Percentiles rank a stretch among this genome's conserved stretches.
Conservation (phyloP, 2,797 vertebrate genomes). For the Adrianichthys oophorus region DNA sequence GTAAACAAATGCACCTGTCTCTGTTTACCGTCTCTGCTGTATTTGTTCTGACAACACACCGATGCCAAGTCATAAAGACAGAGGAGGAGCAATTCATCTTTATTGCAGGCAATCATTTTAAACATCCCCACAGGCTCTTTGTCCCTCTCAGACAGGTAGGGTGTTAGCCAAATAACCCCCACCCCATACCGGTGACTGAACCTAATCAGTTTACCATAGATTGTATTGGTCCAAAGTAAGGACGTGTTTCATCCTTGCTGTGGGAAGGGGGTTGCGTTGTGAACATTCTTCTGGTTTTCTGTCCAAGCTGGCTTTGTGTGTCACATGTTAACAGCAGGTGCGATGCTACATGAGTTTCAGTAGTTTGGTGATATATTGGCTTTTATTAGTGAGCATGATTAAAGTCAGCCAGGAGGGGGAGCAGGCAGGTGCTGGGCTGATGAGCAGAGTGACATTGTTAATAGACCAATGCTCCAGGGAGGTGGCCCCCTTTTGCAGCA, state of each 20-base stretch:
- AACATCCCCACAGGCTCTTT: conserved; percentile 59
- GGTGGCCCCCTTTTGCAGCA: conserved; percentile 69
- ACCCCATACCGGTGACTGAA: conserved; percentile 1
- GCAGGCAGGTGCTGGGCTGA: conserved; percentile 78
- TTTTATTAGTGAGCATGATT: conserved; percentile 78
- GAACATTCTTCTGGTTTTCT: conserved; percentile 10
- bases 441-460: conserved; percentile 82
- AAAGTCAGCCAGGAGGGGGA: conserved; percentile 68
- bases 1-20: conserved; percentile 80
- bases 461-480: conserved; percentile 78
- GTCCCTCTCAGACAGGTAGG: conserved; percentile 48
- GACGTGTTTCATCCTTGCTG: conserved; percentile 25
- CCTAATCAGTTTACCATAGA: conserved; percentile 34
- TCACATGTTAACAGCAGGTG: conserved; percentile 61
- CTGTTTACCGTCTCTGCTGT: conserved; percentile 74
- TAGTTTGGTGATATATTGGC: conserved; percentile 74
- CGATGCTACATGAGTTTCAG: conserved; percentile 55
- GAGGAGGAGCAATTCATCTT: conserved; percentile 76
- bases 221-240: conserved; percentile 35
- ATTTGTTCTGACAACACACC: conserved; percentile 74
- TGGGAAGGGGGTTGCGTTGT: conserved; percentile 23
- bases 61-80: conserved; percentile 73
- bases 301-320: conserved; percentile 28
- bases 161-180: conserved; percentile 41
- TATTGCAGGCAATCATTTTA: conserved; percentile 74